These are phyloP conservation scores for Eira barbara DNA, from an alignment of 2,113 vertebrate genomes.

Conservation along the genomic window DNA sequence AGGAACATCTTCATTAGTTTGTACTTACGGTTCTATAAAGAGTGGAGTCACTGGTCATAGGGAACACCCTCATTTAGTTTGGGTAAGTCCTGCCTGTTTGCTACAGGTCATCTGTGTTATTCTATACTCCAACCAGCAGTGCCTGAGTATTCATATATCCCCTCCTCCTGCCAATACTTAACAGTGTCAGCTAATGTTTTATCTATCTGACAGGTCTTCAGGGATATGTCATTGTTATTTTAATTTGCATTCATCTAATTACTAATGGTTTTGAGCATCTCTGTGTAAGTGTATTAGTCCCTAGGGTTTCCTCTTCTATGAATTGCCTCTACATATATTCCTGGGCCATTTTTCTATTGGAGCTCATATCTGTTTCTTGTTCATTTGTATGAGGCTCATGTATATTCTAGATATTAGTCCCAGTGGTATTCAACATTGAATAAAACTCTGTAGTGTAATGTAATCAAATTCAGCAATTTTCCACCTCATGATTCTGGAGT, in stretches of 20 bases:
- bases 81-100: neutral
- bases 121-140: neutral
- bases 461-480: neutral
- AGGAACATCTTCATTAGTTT: neutral
- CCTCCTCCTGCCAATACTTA: neutral
- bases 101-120: neutral
- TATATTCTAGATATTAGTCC: constrained; percentile 6
- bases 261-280: constrained; percentile 4
- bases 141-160: neutral
- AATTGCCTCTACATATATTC: neutral
- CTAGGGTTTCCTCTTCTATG: neutral
- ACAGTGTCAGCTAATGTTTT: constrained; percentile 5
- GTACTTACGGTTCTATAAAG: neutral
- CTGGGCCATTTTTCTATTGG: neutral
- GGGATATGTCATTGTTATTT: constrained; percentile 16
- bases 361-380: neutral
- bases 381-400: neutral
- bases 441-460: neutral
- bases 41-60: neutral
- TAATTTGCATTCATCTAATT: constrained; percentile 47
- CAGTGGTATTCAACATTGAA: neutral
- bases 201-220: neutral
- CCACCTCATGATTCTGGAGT: neutral
- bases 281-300: neutral
- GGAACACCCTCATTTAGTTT: neutral